Conservation (phyloP, 2,797 vertebrate genomes). For the Centroberyx gerrardi region DNA sequence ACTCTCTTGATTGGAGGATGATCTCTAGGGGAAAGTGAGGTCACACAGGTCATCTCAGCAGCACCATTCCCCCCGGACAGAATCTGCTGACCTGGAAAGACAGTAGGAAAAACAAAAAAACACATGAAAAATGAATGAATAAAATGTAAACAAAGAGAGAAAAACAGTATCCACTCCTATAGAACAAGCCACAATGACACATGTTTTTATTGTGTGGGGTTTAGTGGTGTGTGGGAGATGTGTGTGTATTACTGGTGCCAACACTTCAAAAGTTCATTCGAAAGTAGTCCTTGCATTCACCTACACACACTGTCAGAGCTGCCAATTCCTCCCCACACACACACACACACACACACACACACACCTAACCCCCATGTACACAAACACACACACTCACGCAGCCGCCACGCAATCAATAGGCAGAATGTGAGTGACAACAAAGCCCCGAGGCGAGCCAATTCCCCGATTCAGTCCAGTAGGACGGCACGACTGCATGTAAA, state of each 20-base stretch:
- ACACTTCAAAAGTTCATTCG: slow-evolving; percentile 66
- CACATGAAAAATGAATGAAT: slow-evolving; percentile 21
- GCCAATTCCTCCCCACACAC: slow-evolving; percentile 56
- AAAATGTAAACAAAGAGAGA: slow-evolving; percentile 26
- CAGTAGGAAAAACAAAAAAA: slow-evolving; percentile 28
- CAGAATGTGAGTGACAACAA: slow-evolving; percentile 73
- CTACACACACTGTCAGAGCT: slow-evolving; percentile 71
- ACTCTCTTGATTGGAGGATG: slow-evolving; percentile 63
- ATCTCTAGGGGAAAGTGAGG: slow-evolving; percentile 70
- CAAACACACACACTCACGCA: slow-evolving; percentile 28
- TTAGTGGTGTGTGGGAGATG: slow-evolving; percentile 64
- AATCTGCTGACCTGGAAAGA: slow-evolving; percentile 61
- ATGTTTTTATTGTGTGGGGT: slow-evolving; percentile 62
- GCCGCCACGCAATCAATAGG: slow-evolving; percentile 70
- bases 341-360: slow-evolving; percentile 14
- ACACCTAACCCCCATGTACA: slow-evolving; percentile 39
- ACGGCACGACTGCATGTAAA: slow-evolving; percentile 58
- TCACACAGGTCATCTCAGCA: slow-evolving; percentile 76
- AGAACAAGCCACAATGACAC: slow-evolving; percentile 42
- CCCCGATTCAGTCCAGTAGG: slow-evolving; percentile 53
- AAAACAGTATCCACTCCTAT: slow-evolving; percentile 36
- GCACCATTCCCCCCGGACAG: slow-evolving; percentile 59
- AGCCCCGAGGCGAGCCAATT: slow-evolving; percentile 59
- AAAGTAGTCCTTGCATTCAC: slow-evolving; percentile 74
- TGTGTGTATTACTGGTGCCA: slow-evolving; percentile 48